phyloP scores from a whole-genome alignment of 1,140 invertebrate genomes.

The Drosophila pseudoananassae region DNA sequence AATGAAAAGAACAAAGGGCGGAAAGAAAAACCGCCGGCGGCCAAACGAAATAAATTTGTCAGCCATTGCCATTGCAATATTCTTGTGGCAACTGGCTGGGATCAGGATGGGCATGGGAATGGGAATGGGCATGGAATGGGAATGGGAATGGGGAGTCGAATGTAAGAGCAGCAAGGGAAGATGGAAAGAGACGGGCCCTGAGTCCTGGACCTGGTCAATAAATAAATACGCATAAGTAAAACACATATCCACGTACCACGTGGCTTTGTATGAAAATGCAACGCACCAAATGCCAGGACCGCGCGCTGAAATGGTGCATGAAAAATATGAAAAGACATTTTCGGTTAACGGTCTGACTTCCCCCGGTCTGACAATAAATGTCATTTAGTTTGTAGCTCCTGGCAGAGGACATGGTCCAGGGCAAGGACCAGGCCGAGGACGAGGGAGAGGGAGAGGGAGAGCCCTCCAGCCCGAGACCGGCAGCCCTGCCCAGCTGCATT shows the following conservation, averaged over 20 bases:
- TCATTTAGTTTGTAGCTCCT: constrained; percentile 59
- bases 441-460: too few relatives aligned
- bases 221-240: constrained; percentile 72
- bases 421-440: too few relatives aligned
- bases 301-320: constrained; percentile 67
- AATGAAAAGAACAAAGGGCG: constrained; percentile 52
- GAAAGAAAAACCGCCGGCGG: constrained; percentile 66
- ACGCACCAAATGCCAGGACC: constrained; percentile 6
- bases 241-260: constrained; percentile 33
- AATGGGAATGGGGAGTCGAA: constrained; percentile 20
- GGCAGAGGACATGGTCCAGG: neutral
- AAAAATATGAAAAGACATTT: constrained; percentile 79
- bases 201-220: constrained; percentile 61
- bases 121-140: constrained; percentile 10
- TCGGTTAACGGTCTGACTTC: constrained; percentile 41
- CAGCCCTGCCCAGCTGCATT: constrained; percentile 48
- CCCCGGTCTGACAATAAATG: constrained; percentile 69
- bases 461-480: neutral
- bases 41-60: constrained; percentile 77
- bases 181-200: too few relatives aligned
- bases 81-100: constrained; percentile 47
- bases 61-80: constrained; percentile 80
- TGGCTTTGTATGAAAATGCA: constrained; percentile 27
- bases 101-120: constrained; percentile 46
- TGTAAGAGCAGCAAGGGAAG: neutral